A percentile compares a stretch with the other conserved stretches of the same genome.
Evolutionary conservation across 2,888 invertebrate genomes (phyloP).

Genomic region (Phalera bucephala): DNA sequence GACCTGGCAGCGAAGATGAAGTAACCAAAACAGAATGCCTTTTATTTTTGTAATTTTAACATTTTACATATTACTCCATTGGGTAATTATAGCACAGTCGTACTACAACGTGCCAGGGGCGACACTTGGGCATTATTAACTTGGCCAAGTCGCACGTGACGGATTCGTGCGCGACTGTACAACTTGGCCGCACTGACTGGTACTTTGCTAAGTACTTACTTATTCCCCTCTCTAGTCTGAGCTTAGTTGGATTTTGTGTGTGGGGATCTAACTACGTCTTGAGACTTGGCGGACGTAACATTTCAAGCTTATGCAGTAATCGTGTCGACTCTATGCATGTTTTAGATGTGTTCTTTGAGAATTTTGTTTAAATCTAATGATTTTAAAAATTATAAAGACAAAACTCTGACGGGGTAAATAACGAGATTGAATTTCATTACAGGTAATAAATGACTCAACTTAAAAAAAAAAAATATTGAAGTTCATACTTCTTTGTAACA

Average conservation of each 20-base stretch:
- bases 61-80: too few species aligned
- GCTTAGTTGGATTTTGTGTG: slow-evolving; percentile 5
- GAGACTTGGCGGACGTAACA: background rate
- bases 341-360: too few species aligned
- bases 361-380: too few species aligned
- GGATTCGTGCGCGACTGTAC: slow-evolving; percentile 43
- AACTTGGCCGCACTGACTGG: slow-evolving; percentile 33
- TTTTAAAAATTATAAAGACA: too few species aligned
- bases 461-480: too few species aligned
- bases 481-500: too few species aligned
- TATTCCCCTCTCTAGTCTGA: slow-evolving; percentile 2
- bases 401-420: too few species aligned
- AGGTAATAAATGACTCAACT: too few species aligned
- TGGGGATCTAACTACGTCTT: background rate
- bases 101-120: background rate
- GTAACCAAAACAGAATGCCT: too few species aligned
- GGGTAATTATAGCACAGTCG: background rate
- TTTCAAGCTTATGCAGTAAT: background rate
- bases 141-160: slow-evolving; percentile 41
- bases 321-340: background rate
- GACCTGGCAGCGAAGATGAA: too few species aligned
- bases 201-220: background rate
- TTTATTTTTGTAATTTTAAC: too few species aligned
- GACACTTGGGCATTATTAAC: slow-evolving; percentile 25
- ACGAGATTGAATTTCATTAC: too few species aligned